A percentile compares a stretch with the other conserved stretches of the same genome.
phyloP scores from a whole-genome alignment of 2,797 vertebrate genomes.

The Furcifer pardalis region DNA sequence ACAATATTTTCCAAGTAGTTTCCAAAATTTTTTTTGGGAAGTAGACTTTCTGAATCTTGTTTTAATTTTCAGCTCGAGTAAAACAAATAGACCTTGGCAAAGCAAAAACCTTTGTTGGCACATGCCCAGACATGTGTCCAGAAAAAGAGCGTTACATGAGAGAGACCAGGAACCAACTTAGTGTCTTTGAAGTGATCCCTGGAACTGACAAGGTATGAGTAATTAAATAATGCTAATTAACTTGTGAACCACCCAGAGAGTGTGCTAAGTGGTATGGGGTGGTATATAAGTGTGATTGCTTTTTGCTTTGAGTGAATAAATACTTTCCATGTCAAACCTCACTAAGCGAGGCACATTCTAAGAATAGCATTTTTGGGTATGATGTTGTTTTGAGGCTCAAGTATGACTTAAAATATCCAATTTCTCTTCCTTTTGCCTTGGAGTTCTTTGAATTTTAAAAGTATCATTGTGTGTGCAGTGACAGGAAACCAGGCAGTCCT shows the following conservation, averaged over 20 bases:
- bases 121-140: slow-evolving; percentile 97
- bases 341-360: not conserved
- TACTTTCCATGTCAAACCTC: not conserved
- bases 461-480: not conserved
- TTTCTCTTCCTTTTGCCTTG: not conserved
- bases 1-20: not conserved
- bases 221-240: too few relatives aligned
- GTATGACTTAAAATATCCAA: not conserved
- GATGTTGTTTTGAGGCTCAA: not conserved
- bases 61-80: slow-evolving; percentile 79
- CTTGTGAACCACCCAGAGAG: too few relatives aligned
- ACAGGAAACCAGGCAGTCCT: not conserved
- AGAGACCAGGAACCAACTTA: slow-evolving; percentile 95
- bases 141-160: slow-evolving; percentile 98
- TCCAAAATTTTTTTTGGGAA: fast-evolving
- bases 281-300: too few relatives aligned
- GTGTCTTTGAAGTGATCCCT: slow-evolving; percentile 85
- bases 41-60: not conserved
- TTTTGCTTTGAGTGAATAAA: too few relatives aligned
- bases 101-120: slow-evolving; percentile 93
- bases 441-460: not conserved
- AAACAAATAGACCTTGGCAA: slow-evolving; percentile 90
- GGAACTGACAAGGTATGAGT: slow-evolving; percentile 96
- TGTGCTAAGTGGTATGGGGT: too few relatives aligned
- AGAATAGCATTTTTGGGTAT: not conserved